Evolutionary conservation across 2,888 invertebrate genomes (phyloP), one percentile per base, ranked within the genome.

Genomic region (Pheosia gnoma): DNA sequence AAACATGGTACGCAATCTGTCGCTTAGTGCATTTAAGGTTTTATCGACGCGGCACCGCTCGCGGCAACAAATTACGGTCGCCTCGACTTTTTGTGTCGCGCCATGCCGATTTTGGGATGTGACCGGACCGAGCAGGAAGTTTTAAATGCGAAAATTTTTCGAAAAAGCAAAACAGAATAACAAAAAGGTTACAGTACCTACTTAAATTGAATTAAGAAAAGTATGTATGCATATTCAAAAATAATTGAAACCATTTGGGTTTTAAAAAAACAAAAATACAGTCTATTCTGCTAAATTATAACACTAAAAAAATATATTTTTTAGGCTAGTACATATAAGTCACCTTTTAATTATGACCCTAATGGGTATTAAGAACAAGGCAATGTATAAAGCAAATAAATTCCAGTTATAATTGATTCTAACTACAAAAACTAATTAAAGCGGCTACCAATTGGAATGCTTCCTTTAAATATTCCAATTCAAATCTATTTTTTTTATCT

Each of bases 1-100:
- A 76, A 76, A 78, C 74, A 77, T 68, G 77, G 76, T 11, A 71
- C 67, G 72, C 73, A 77, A 78, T 78, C 74, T 76, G 77, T 77
- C 78, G 72, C 63, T 59, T 61, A 58, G 63, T 67, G 67, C 75
- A 68, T 77, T 80, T 79, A 80, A 78, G 79, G 78, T 68, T 75
- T 79, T 79, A 79, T 79, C 75, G 75, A 60, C 66, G 67, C 66
- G 68, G 68, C 66, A 67, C 59, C 66, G 68, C 66, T 56, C 66
- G 67, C 60, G 60, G 66, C 71, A 74, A 78, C 79, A 79, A 77
- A 79, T 79, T 78, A 76, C 74, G 38, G 63, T 57, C 66, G 62
- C 62, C 69, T 59, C 61, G 62, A 63, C 57, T 73, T 78, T 75
- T 77, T 76, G 73, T 70, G 74, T 76, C 63, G 61, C 67, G 58